Evolutionary conservation across 23 tunicate genomes (phyloP).

Genomic region (Halocynthia aurantium): DNA sequence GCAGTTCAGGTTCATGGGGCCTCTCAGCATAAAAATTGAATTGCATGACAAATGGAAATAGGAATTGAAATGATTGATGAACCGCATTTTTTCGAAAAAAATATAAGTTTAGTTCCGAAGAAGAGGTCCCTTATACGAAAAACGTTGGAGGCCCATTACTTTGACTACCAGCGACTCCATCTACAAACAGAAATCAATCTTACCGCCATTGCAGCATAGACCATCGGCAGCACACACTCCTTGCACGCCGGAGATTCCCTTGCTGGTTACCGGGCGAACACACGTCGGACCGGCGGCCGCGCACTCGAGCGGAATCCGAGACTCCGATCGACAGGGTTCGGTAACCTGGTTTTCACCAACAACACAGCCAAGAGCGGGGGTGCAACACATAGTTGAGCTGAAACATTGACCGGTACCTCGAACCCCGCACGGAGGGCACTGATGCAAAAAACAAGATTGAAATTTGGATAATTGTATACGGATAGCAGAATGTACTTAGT

Average conservation of each 20-base stretch:
- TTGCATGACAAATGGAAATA: too few relatives aligned
- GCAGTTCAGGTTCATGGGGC: too few relatives aligned
- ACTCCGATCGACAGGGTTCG: slow-evolving; percentile 15
- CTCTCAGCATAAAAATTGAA: too few relatives aligned
- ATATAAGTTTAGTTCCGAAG: too few relatives aligned
- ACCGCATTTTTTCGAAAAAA: not conserved
- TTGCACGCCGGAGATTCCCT: not conserved
- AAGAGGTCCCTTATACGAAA: not conserved
- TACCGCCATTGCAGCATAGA: slow-evolving; percentile 7
- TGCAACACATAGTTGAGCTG: slow-evolving; percentile 13
- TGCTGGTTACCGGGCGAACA: not conserved
- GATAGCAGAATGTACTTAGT: too few relatives aligned
- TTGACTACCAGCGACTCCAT: not conserved
- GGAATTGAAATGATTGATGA: not conserved
- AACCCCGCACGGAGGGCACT: slow-evolving; percentile 24
- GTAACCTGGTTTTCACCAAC: slow-evolving; percentile 21
- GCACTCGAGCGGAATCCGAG: slow-evolving; percentile 5
- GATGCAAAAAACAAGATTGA: not conserved
- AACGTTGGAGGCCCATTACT: not conserved
- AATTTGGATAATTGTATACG: too few relatives aligned
- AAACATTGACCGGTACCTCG: slow-evolving; percentile 19
- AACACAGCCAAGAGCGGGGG: slow-evolving; percentile 17
- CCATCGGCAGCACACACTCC: slow-evolving; percentile 23
- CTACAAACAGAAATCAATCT: not conserved
- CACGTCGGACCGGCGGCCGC: slow-evolving; percentile 2